These are phyloP conservation scores for Reticulitermes lucifugus DNA, from an alignment of 2,888 invertebrate species.

Conservation along the genomic window DNA sequence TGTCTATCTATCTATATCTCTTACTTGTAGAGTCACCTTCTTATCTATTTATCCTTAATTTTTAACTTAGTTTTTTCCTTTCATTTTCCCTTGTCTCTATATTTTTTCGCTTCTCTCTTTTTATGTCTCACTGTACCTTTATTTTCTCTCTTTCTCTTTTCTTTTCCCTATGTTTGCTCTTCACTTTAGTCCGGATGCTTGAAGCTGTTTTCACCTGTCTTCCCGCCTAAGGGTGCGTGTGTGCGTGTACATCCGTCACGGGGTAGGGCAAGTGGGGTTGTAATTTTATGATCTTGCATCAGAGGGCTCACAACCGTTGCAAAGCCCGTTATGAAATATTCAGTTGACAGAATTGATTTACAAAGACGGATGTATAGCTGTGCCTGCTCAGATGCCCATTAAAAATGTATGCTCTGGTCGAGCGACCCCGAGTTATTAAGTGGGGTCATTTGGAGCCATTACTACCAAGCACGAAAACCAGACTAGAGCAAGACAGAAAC, in stretches of 20 bases:
- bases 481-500: too few species aligned
- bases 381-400: slow-evolving; percentile 37
- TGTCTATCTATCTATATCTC: too few species aligned
- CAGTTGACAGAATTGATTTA: slow-evolving; percentile 51
- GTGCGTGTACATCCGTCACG: slow-evolving; percentile 31
- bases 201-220: neutral
- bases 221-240: neutral
- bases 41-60: too few species aligned
- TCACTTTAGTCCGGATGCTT: too few species aligned
- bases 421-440: slow-evolving; percentile 31
- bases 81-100: too few species aligned
- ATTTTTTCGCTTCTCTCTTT: too few species aligned
- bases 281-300: slow-evolving; percentile 41
- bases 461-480: neutral
- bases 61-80: too few species aligned
- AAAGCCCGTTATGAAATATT: slow-evolving; percentile 43
- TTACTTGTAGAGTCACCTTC: too few species aligned
- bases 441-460: slow-evolving; percentile 38
- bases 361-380: slow-evolving; percentile 43
- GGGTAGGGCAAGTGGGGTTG: neutral
- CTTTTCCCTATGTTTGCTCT: too few species aligned
- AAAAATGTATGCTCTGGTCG: slow-evolving; percentile 35
- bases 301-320: slow-evolving; percentile 3
- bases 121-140: too few species aligned
- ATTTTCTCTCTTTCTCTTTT: too few species aligned